Base-by-base conservation (phyloP, 2,888 invertebrate species). In the Lottia scabra region DNA sequence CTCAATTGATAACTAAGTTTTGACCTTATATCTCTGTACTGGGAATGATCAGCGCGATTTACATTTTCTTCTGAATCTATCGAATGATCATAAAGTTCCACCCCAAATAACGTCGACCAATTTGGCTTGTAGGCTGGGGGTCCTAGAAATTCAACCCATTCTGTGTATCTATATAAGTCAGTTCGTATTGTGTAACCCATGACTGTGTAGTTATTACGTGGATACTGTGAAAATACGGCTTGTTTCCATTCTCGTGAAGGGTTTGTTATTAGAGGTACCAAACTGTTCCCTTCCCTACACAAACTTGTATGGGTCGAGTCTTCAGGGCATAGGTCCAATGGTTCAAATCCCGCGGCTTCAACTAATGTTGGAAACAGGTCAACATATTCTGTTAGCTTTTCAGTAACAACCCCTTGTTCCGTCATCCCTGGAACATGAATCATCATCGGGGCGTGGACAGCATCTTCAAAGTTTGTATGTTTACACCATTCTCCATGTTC, bases 391-490 rank as follows among this genome's bases (percentile, higher is more conserved):
- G 77, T 75, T 12, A 83, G 70, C 23, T 71, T 68, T 12, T 73
- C 68, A 1, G 74, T 78, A n/a, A 62, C 65, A 23, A 78, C 68
- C 10, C 78, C 76, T 1, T n/a, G 26, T 46, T 78, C 77, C 0
- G 80, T 80, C 10, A 73, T 0, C 2, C 78, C 81, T 0, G 77
- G 78, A 38, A 81, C 74, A 23, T 68, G 75, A 12, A 84, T 68
- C 78, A 84, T 80, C 79, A 83, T 79, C 1, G 84, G 84, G 13
- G 81, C 81, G 48, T 81, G 83, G 1, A 81, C 81, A 1, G 81
- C 76, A 0, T 81, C 65, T 70, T 84, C 82, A 68, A 84, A 83
- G 65, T 83, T 81, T 0, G 82, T 82, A 63, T 81, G 78, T 65
- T 84, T 84, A 44, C 73, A 69, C 80, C 80, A 80, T 38, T 70